phyloP scores from a whole-genome alignment of 2,113 vertebrate species.

The Onychostruthus taczanowskii region DNA sequence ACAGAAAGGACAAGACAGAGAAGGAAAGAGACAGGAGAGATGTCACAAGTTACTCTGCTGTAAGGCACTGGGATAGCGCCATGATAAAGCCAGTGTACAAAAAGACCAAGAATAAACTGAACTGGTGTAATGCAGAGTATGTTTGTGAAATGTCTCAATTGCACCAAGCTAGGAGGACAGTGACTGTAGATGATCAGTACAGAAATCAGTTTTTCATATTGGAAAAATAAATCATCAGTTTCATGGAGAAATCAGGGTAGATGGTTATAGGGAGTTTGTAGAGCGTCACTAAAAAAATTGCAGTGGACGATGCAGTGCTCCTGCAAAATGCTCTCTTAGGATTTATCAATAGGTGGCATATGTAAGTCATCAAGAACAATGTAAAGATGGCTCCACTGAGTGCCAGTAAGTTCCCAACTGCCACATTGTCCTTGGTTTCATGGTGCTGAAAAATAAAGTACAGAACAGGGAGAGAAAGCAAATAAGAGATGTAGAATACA shows the following conservation, averaged over 20 bases:
- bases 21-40: not conserved
- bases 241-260: not conserved
- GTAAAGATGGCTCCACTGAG: not conserved
- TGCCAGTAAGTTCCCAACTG: not conserved
- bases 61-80: not conserved
- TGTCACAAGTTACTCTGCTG: not conserved
- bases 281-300: not conserved
- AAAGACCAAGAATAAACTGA: not conserved
- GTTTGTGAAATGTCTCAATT: not conserved
- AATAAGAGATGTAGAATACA: not conserved
- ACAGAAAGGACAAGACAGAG: not conserved
- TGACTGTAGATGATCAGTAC: not conserved
- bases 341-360: conserved; percentile 67
- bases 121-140: not conserved
- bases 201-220: not conserved
- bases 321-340: conserved; percentile 52
- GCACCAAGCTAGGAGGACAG: not conserved
- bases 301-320: not conserved
- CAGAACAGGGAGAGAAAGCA: not conserved
- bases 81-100: not conserved
- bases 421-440: rapidly evolving
- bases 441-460: not conserved
- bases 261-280: not conserved
- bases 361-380: conserved; percentile 48
- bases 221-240: not conserved